Percentiles rank a stretch among this genome's conserved stretches.
These are phyloP conservation scores for Addax nasomaculatus DNA, from an alignment of 2,113 vertebrate species.

Conservation along the genomic window DNA sequence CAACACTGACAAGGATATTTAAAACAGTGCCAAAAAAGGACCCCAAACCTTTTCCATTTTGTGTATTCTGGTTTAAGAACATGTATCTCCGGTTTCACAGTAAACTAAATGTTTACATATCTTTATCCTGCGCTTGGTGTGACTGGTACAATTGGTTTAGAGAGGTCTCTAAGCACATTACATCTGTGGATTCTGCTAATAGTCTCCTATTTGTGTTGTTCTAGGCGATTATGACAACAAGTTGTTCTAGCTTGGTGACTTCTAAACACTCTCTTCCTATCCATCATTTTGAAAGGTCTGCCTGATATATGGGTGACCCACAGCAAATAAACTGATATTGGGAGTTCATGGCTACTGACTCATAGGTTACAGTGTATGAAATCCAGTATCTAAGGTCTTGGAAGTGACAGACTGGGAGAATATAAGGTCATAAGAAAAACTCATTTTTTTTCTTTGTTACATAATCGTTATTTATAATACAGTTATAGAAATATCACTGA, in stretches of 20 bases:
- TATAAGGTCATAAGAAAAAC: background rate
- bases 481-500: slow-evolving; percentile 18
- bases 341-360: slow-evolving; percentile 38
- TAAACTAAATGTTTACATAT: background rate
- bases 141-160: background rate
- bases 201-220: background rate
- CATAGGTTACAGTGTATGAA: background rate
- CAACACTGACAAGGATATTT: background rate
- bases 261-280: slow-evolving; percentile 2
- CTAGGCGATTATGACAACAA: background rate
- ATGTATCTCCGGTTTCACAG: background rate
- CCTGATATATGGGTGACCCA: background rate
- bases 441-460: background rate
- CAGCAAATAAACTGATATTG: slow-evolving; percentile 37
- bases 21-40: background rate
- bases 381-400: slow-evolving; percentile 8
- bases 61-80: background rate
- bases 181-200: background rate
- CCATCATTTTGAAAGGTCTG: slow-evolving; percentile 52
- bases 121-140: background rate
- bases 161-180: background rate
- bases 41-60: background rate
- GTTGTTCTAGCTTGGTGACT: background rate
- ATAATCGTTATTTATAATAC: background rate
- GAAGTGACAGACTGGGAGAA: background rate